phyloP scores from a whole-genome alignment of 2,113 vertebrate genomes.

The Strix uralensis region DNA sequence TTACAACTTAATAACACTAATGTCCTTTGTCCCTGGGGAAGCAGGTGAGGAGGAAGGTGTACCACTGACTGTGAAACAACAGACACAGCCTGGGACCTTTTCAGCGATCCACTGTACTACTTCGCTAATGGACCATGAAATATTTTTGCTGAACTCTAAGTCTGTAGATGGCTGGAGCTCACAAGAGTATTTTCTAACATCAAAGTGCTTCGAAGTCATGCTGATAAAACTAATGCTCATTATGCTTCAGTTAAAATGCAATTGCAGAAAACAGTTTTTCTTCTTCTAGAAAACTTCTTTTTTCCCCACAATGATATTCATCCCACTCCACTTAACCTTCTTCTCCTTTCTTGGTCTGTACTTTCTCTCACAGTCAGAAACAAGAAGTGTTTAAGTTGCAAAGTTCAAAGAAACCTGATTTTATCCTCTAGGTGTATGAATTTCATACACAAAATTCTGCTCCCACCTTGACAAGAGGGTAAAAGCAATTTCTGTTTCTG shows the following conservation, averaged over 20 bases:
- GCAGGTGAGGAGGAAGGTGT: slow-evolving; percentile 4
- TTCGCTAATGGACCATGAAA: slow-evolving; percentile 30
- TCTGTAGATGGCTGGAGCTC: background rate
- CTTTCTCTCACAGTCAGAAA: background rate
- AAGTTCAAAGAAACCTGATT: background rate
- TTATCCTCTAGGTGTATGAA: background rate
- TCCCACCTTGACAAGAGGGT: slow-evolving; percentile 16
- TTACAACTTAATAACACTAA: background rate
- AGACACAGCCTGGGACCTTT: background rate
- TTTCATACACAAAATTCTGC: background rate
- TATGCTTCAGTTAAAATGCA: slow-evolving; percentile 19
- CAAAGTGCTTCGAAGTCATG: background rate
- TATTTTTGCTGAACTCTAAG: slow-evolving; percentile 20
- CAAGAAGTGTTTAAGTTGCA: too few relatives aligned
- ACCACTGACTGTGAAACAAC: background rate
- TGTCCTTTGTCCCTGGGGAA: slow-evolving; percentile 13
- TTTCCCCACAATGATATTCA: background rate
- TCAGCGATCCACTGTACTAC: background rate
- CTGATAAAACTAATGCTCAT: slow-evolving; percentile 2
- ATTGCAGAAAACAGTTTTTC: background rate
- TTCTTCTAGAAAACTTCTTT: background rate
- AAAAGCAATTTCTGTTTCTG: slow-evolving; percentile 48
- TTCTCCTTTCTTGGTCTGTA: background rate
- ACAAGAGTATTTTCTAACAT: background rate
- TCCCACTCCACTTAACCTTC: background rate